Base-by-base conservation (phyloP, 2,797 vertebrate genomes). In the Myioborus miniatus region DNA sequence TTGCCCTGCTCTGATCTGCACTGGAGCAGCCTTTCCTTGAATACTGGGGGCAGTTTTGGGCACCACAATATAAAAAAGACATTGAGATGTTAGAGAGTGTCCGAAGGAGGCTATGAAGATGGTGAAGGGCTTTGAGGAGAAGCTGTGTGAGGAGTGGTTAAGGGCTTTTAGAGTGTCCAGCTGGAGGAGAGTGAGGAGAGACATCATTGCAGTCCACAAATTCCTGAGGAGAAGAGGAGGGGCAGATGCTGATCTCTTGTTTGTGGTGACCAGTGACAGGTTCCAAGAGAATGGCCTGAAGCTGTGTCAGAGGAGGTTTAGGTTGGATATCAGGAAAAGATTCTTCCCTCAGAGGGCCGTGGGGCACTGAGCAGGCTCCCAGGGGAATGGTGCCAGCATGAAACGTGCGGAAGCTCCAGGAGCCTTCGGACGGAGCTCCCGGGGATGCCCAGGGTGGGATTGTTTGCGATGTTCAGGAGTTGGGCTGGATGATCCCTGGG, bases 361-460 rank as follows among this genome's bases (percentile, higher is more conserved):
- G 14, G 36, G 64, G 53, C 64, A 24, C 53, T 69, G 44, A 1
- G 2, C 63, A 10, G 43, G 5, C 12, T 58, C 27, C 12, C 44
- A 58, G 20, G 44, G 44, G 30, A 34, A 58, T 3, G 36, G 8
- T 5, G 16, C 6, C 55, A 5, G 44, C 64, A 4, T 30, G 8
- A 17, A 49, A 8, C 8, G 34, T 8, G 29, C 50, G 41, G 6
- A 34, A 29, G 24, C 44, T 59, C 36, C 24, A 2, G 53, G 30
- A 59, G 20, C 1, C 0, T 34, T 41, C 13, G 53, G 30, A 16
- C 12, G 2, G 0, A 23, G 12, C 44, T 41, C 2, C 2, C 8
- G 39, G 53, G 69, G 69, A 34, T 22, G 78, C 41, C 0, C 53
- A 15, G 55, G 32, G 20, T 12, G 36, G 36, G 58, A 8, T 6